Base-by-base conservation (phyloP, 2,797 vertebrate species). In the Phoeniculus purpureus region DNA sequence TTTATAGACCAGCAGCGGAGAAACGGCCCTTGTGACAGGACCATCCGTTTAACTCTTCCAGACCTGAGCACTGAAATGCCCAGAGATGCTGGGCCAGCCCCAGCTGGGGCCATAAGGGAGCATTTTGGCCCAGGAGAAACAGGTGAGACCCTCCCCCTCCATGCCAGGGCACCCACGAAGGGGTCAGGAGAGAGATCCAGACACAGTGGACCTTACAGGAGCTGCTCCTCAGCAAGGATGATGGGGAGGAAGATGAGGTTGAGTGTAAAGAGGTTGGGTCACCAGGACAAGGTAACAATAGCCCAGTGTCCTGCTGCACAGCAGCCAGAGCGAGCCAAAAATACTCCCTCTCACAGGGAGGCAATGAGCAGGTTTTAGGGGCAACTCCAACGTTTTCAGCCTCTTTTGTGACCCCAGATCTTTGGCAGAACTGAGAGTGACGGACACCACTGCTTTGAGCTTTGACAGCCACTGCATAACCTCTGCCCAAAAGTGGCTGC, bases 1-100 rank as follows among this genome's bases (percentile, higher is more conserved):
- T 97, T 97, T 96, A 96, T 97, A 97, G 94, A 94, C 52, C 7
- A 0, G 58, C 92, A 81, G 84, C 68, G 13, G 34, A 96, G 90
- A 89, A 85, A 93, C 77, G 90, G 92, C 85, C 93, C 94, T 90
- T 68, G 62, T 11, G 62, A 93, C 70, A 86, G 90, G 50, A 58
- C 81, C 74, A 22, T 75, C 65, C 0, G 0, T 71, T 94, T 96
- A 97, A 96, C 96, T 55, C 93, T 89, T 87, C 68, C 92, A 70
- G 43, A 23, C 22, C 75, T 1, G 0, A 78, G 54, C 48, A 70
- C 68, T 58, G n/a, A 4, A 40, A 29, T 15, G 14, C 10, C 26
- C 54, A 27, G 37, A 64, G 54, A 29, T 27, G 72, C 87, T 85
- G 61, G 84, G 52, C 62, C 64, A 40, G 18, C 22, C 27, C 17